Conservation (phyloP, 1,140 invertebrate genomes). For the Steinernema khuongi region DNA sequence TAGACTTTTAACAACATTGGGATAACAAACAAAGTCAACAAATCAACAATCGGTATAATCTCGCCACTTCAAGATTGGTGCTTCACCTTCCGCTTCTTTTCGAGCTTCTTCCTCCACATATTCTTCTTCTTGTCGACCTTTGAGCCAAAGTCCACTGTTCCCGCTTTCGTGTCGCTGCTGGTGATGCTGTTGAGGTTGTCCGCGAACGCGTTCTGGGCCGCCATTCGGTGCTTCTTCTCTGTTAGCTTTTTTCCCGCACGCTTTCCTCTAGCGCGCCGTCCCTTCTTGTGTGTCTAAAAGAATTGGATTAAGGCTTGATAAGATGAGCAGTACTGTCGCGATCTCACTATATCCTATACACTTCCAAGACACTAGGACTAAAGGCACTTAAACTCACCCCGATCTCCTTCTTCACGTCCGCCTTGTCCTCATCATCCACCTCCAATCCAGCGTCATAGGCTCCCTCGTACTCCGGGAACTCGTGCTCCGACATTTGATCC, state of each 20-base stretch:
- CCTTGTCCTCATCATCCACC: conserved; percentile 38
- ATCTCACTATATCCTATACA: conserved; percentile 1
- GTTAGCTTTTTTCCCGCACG: conserved; percentile 42
- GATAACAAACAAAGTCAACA: too few species aligned
- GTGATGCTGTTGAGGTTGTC: neutral
- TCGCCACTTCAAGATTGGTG: conserved; percentile 44
- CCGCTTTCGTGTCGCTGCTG: neutral
- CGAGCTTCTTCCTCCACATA: conserved; percentile 44
- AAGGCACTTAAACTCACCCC: conserved; percentile 26
- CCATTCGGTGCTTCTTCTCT: conserved; percentile 37
- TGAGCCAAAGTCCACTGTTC: conserved; percentile 18
- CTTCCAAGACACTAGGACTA: conserved; percentile 14
- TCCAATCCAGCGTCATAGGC: conserved; percentile 27
- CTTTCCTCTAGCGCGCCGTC: conserved; percentile 28
- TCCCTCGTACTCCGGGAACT: conserved; percentile 29
- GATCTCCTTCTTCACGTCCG: conserved; percentile 20
- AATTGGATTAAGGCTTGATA: neutral
- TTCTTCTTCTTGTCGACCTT: conserved; percentile 31
- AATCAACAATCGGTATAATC: too few species aligned
- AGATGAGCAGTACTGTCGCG: neutral
- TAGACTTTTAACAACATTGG: too few species aligned
- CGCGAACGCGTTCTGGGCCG: neutral
- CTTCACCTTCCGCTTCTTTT: conserved; percentile 50
- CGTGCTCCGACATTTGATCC: conserved; percentile 42
- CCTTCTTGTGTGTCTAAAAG: conserved; percentile 18